A percentile compares a stretch with the other conserved stretches of the same genome.
phyloP scores from a whole-genome alignment of 2,797 vertebrate genomes.

The Catharus ustulatus region DNA sequence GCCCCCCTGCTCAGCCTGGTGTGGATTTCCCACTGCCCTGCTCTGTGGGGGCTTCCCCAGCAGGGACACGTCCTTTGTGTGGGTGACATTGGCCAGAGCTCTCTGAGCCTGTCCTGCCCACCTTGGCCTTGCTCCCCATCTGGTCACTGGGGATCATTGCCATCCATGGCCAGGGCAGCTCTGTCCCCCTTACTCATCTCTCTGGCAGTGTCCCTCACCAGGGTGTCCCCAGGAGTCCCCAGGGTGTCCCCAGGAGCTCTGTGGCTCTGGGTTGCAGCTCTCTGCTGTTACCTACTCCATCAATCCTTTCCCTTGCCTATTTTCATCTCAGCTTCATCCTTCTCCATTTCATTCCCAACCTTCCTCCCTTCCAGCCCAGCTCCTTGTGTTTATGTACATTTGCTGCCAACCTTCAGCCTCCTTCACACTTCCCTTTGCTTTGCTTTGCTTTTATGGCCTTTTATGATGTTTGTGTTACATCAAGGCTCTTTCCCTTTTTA shows the following conservation, averaged over 20 bases:
- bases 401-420: conserved; percentile 49
- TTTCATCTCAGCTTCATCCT: neutral
- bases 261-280: neutral
- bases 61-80: neutral
- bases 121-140: neutral
- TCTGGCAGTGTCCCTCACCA: neutral
- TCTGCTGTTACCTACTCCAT: neutral
- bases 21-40: neutral
- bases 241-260: neutral
- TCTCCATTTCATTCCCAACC: neutral
- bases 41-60: neutral
- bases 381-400: conserved; percentile 31
- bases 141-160: too few relatives aligned
- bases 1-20: neutral
- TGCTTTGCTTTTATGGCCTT: conserved; percentile 51
- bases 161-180: fast-evolving
- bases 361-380: neutral
- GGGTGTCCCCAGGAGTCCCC: neutral
- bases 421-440: conserved; percentile 51
- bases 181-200: neutral
- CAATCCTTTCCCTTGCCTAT: neutral
- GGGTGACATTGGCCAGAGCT: neutral
- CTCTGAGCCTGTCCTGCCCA: neutral
- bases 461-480: conserved; percentile 62
- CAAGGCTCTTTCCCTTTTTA: conserved; percentile 52